Evolutionary conservation across 2,113 vertebrate genomes (phyloP).

Genomic region (Xiphophorus hellerii): DNA sequence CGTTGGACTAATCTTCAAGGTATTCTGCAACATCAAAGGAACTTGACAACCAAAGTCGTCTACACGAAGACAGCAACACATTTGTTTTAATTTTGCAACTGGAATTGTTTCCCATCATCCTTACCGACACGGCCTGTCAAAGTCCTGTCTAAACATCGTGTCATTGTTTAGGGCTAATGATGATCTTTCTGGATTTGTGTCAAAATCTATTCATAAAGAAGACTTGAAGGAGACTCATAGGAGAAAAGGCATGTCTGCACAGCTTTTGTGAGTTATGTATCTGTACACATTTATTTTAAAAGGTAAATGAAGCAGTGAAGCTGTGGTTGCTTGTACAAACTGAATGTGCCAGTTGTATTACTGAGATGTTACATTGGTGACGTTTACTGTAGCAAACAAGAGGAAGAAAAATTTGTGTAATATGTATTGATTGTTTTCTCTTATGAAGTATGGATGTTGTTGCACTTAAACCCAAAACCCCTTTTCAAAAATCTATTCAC

Average conservation of each 20-base stretch:
- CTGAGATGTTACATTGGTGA: background rate
- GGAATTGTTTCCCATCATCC: conserved; percentile 36
- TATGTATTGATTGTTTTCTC: too few species aligned
- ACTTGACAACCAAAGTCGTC: conserved; percentile 2
- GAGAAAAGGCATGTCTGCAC: conserved; percentile 3
- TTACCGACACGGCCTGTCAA: conserved; percentile 47
- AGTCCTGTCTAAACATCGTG: conserved; percentile 43
- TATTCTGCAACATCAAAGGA: conserved; percentile 3
- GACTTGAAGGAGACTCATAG: conserved; percentile 24
- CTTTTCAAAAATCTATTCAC: too few species aligned
- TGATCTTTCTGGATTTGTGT: conserved; percentile 58
- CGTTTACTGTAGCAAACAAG: too few species aligned
- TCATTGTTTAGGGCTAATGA: conserved; percentile 46
- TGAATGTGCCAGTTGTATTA: background rate
- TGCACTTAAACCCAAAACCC: too few species aligned
- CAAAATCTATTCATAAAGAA: conserved; percentile 47
- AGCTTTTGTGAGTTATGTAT: background rate
- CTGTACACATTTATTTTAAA: background rate
- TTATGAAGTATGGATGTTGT: too few species aligned
- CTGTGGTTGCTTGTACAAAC: conserved; percentile 2
- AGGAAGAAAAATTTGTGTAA: too few species aligned
- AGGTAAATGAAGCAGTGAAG: conserved; percentile 10
- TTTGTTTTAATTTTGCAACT: conserved; percentile 23
- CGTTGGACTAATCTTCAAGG: background rate
- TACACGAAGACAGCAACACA: conserved; percentile 3